Conservation (phyloP, 2,888 invertebrate genomes). For the Drosophila yooni region DNA sequence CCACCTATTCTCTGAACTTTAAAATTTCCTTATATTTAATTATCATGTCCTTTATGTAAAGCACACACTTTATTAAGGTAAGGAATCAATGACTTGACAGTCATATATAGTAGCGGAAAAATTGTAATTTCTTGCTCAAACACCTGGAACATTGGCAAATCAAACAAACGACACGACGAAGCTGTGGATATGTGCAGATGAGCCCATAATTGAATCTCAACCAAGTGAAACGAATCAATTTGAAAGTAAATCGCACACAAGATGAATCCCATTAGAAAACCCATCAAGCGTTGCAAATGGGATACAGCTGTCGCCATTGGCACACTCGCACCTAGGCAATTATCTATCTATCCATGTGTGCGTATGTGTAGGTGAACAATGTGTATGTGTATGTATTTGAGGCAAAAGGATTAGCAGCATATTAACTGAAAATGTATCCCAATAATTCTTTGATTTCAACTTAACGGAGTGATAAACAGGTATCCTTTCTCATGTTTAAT, state of each 20-base stretch:
- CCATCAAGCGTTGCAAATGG: slow-evolving; percentile 76
- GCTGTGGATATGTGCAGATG: slow-evolving; percentile 25
- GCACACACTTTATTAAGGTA: slow-evolving; percentile 1
- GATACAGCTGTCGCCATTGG: slow-evolving; percentile 24
- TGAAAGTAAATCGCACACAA: slow-evolving; percentile 41
- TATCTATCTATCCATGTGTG: slow-evolving; percentile 4
- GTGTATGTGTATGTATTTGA: neutral
- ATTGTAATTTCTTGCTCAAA: slow-evolving; percentile 81
- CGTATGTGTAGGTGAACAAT: slow-evolving; percentile 1
- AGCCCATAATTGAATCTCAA: slow-evolving; percentile 72
- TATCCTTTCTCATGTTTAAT: neutral
- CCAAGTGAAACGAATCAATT: slow-evolving; percentile 81
- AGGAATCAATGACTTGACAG: slow-evolving; percentile 52
- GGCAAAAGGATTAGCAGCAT: slow-evolving; percentile 58
- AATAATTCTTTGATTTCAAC: neutral
- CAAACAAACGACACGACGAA: slow-evolving; percentile 51
- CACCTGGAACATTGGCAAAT: slow-evolving; percentile 80
- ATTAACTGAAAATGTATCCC: slow-evolving; percentile 50
- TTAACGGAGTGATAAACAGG: neutral
- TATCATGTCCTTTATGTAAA: neutral
- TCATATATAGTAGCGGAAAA: slow-evolving; percentile 71
- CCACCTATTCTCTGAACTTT: neutral
- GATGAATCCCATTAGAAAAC: slow-evolving; percentile 63
- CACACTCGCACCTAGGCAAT: slow-evolving; percentile 21
- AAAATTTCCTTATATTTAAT: neutral